Percentiles rank a stretch among this genome's conserved stretches.
These are phyloP conservation scores for Oreochromis niloticus DNA, from an alignment of 2,113 vertebrate species.

Conservation along the genomic window DNA sequence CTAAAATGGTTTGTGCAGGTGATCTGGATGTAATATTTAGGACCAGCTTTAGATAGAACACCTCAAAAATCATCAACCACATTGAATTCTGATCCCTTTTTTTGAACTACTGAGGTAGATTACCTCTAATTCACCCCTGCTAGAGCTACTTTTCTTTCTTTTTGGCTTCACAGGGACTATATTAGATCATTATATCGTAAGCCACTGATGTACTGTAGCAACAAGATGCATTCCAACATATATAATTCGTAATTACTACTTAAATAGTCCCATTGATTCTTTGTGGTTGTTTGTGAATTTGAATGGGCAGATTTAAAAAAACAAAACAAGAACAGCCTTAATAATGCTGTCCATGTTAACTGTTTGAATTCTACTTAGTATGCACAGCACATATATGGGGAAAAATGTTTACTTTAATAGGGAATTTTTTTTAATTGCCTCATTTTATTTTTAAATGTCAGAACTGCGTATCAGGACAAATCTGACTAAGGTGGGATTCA, in stretches of 20 bases:
- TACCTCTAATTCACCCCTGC: not conserved
- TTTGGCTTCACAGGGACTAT: not conserved
- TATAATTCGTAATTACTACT: slow-evolving; percentile 5
- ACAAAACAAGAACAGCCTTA: not conserved
- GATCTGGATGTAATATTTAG: not conserved
- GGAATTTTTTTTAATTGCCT: slow-evolving; percentile 9
- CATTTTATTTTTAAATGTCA: not conserved
- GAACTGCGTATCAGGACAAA: not conserved
- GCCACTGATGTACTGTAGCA: slow-evolving; percentile 29
- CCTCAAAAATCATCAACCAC: not conserved
- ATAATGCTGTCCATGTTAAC: not conserved
- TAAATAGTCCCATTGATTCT: not conserved
- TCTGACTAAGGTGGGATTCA: not conserved
- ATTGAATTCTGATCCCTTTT: not conserved
- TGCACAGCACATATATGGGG: not conserved
- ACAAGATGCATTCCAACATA: slow-evolving; percentile 50
- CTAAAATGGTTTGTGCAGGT: not conserved
- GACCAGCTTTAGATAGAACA: not conserved
- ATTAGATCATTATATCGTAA: not conserved
- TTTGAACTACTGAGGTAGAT: not conserved
- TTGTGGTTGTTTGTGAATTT: slow-evolving; percentile 14
- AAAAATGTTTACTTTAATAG: slow-evolving; percentile 17
- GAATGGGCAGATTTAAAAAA: not conserved
- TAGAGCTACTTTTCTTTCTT: not conserved
- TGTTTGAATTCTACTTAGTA: slow-evolving; percentile 2